Percentiles rank a stretch among this genome's conserved stretches.
Evolutionary conservation across 2,888 invertebrate species (phyloP).

Genomic region (Acanthococcus lagerstroemiae): DNA sequence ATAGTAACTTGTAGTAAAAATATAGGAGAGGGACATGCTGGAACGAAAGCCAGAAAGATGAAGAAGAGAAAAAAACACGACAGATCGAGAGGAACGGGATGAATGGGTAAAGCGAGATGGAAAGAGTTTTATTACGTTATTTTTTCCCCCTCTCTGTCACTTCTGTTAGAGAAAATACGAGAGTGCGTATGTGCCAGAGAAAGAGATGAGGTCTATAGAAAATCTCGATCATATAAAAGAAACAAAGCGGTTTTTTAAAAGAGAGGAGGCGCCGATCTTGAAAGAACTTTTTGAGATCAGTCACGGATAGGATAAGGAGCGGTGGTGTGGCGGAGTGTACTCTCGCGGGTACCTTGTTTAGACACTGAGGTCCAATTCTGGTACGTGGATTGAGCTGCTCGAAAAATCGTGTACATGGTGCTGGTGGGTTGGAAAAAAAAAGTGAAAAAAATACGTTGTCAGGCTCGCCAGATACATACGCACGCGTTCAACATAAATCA

Average conservation of each 20-base stretch:
- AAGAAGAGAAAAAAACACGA: not conserved
- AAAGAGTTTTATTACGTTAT: too few relatives aligned
- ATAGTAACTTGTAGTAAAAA: constrained; percentile 6
- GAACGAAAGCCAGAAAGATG: not conserved
- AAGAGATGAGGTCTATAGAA: not conserved
- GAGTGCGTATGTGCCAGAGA: not conserved
- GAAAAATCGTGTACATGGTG: too few relatives aligned
- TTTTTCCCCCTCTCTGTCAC: too few relatives aligned
- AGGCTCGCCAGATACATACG: too few relatives aligned
- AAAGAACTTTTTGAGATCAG: constrained; percentile 5
- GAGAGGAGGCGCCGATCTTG: not conserved
- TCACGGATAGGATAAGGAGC: not conserved
- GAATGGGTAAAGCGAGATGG: constrained; percentile 3
- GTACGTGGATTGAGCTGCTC: too few relatives aligned
- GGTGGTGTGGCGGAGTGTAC: too few relatives aligned
- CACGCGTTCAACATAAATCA: too few relatives aligned
- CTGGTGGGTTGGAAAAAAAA: too few relatives aligned
- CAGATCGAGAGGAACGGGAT: constrained; percentile 19
- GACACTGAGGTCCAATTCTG: too few relatives aligned
- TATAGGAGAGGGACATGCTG: not conserved
- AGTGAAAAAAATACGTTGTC: too few relatives aligned
- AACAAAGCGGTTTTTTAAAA: not conserved
- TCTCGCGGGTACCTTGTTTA: too few relatives aligned
- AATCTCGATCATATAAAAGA: not conserved
- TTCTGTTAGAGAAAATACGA: too few relatives aligned